A percentile compares a stretch with the other conserved stretches of the same genome.
Evolutionary conservation across 2,888 invertebrate genomes (phyloP).

Genomic region (Hartigia nigra): DNA sequence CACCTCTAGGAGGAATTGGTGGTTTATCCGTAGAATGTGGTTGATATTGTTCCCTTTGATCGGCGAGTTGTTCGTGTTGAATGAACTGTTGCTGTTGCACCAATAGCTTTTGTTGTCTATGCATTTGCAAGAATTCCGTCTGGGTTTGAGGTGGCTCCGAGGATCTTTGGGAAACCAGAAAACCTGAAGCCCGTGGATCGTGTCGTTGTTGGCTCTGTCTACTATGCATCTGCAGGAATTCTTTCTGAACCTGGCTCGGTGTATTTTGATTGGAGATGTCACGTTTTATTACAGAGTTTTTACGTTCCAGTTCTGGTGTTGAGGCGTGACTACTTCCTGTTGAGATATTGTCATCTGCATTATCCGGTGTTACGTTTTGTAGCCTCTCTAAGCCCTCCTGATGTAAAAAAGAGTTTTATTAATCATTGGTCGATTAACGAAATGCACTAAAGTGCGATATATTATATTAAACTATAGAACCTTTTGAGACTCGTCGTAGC

Average conservation of each 20-base stretch:
- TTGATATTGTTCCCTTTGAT: conserved; percentile 46
- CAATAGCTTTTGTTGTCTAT: conserved; percentile 56
- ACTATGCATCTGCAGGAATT: conserved; percentile 56
- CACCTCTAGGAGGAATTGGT: conserved; percentile 71
- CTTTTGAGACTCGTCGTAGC: conserved; percentile 79
- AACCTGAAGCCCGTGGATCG: conserved; percentile 58
- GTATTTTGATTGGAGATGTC: conserved; percentile 48
- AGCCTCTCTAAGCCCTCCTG: conserved; percentile 46
- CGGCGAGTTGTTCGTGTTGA: conserved; percentile 46
- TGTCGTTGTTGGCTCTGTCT: conserved; percentile 61
- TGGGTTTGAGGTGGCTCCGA: conserved; percentile 63
- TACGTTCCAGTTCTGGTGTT: conserved; percentile 65
- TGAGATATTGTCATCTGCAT: conserved; percentile 54
- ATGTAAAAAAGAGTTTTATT: background rate
- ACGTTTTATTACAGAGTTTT: conserved; percentile 63
- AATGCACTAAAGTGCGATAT: background rate
- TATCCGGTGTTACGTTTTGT: conserved; percentile 50
- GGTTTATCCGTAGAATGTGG: conserved; percentile 66
- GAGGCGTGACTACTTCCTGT: conserved; percentile 67
- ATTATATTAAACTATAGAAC: conserved; percentile 51
- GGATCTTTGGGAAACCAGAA: conserved; percentile 38
- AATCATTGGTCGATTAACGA: background rate
- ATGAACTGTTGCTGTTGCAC: conserved; percentile 64
- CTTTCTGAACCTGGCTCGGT: conserved; percentile 56
- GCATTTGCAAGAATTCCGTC: conserved; percentile 69